Percentiles rank a stretch among this genome's conserved stretches.
Conservation (phyloP, 2,888 invertebrate genomes). For the Pachymerium ferrugineum region DNA sequence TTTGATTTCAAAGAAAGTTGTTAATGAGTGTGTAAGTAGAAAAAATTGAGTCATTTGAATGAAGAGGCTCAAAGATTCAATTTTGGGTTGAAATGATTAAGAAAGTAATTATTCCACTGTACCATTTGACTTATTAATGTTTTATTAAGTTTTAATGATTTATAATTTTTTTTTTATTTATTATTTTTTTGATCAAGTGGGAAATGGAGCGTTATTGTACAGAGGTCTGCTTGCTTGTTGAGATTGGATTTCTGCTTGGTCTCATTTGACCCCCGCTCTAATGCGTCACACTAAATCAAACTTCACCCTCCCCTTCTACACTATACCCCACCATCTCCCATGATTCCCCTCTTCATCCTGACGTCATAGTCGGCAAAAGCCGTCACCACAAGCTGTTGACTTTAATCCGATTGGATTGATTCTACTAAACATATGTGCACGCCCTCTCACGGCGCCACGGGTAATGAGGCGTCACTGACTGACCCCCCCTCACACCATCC, state of each 20-base stretch:
- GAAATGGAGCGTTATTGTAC: background rate
- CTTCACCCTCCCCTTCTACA: background rate
- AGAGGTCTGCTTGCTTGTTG: background rate
- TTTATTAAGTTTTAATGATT: too few species aligned
- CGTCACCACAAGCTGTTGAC: constrained; percentile 28
- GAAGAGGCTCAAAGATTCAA: too few species aligned
- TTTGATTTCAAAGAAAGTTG: too few species aligned
- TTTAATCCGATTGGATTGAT: constrained; percentile 23
- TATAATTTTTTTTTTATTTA: too few species aligned
- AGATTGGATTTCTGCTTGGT: constrained; percentile 1
- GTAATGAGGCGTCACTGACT: constrained; percentile 23
- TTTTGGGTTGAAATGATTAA: too few species aligned
- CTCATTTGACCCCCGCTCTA: background rate
- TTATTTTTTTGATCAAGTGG: constrained; percentile 2
- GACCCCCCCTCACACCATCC: background rate
- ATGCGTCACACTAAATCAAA: background rate
- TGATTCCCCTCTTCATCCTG: background rate
- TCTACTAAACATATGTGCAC: background rate
- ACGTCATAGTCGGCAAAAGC: constrained; percentile 21
- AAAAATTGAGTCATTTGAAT: too few species aligned
- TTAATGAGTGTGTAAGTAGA: too few species aligned
- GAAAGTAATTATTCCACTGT: too few species aligned
- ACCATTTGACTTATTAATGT: too few species aligned
- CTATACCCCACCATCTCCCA: background rate
- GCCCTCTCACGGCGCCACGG: background rate